Evolutionary conservation across 2,113 vertebrate species (phyloP).

Genomic region (Acanthochromis polyacanthus): DNA sequence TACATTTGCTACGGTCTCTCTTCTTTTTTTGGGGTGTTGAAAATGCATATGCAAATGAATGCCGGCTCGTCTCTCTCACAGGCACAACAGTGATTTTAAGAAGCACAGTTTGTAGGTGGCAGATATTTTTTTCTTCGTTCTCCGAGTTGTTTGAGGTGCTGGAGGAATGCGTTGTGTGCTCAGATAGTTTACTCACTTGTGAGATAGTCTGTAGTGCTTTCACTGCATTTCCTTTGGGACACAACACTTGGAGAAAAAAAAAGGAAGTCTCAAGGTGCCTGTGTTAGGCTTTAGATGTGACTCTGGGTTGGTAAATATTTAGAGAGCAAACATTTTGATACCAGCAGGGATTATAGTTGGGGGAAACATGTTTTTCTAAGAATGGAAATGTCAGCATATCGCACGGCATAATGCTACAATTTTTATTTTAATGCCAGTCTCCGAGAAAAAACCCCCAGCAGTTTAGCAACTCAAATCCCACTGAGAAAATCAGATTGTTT

Average conservation of each 20-base stretch:
- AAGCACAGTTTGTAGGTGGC: slow-evolving; percentile 55
- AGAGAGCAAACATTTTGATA: slow-evolving; percentile 84
- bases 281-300: slow-evolving; percentile 77
- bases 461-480: slow-evolving; percentile 43
- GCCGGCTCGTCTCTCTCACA: slow-evolving; percentile 14
- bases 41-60: slow-evolving; percentile 25
- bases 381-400: slow-evolving; percentile 78
- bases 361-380: slow-evolving; percentile 75
- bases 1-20: slow-evolving; percentile 29
- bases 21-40: slow-evolving; percentile 11
- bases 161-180: slow-evolving; percentile 62
- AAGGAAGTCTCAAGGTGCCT: slow-evolving; percentile 77
- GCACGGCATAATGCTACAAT: slow-evolving; percentile 45
- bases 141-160: slow-evolving; percentile 66
- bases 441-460: slow-evolving; percentile 10
- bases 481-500: slow-evolving; percentile 46
- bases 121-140: slow-evolving; percentile 31
- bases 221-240: slow-evolving; percentile 79
- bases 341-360: slow-evolving; percentile 78
- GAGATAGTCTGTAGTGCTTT: slow-evolving; percentile 73
- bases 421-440: slow-evolving; percentile 50
- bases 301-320: slow-evolving; percentile 83
- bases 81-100: slow-evolving; percentile 42
- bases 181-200: slow-evolving; percentile 70
- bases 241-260: slow-evolving; percentile 63